A percentile compares a stretch with the other conserved stretches of the same genome.
Conservation (phyloP, 2,888 invertebrate genomes). For the Lithophane leautieri region DNA sequence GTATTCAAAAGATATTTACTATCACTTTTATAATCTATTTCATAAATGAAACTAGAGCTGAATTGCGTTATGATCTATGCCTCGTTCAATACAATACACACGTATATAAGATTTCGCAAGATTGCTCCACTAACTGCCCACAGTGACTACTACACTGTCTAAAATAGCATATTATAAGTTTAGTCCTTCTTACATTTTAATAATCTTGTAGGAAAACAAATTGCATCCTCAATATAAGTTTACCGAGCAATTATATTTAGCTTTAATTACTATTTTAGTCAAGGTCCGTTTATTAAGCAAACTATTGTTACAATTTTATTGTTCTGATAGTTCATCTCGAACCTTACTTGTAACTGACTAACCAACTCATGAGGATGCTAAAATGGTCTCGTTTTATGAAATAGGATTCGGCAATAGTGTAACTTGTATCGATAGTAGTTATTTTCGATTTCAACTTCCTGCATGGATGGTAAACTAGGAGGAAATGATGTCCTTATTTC, state of each 20-base stretch:
- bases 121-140: slow-evolving; percentile 52
- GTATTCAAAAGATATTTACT: slow-evolving; percentile 36
- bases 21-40: slow-evolving; percentile 55
- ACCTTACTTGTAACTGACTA: not conserved
- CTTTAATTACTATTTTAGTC: slow-evolving; percentile 54
- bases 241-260: slow-evolving; percentile 39
- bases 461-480: not conserved
- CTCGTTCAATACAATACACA: slow-evolving; percentile 61
- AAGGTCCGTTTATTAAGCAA: slow-evolving; percentile 54
- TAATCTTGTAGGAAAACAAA: slow-evolving; percentile 55
- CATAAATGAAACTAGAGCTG: slow-evolving; percentile 62
- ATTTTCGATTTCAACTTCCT: not conserved
- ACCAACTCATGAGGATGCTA: not conserved
- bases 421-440: not conserved
- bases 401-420: not conserved
- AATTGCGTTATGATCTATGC: slow-evolving; percentile 62
- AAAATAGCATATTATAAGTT: slow-evolving; percentile 22
- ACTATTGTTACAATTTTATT: slow-evolving; percentile 40
- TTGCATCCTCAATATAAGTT: slow-evolving; percentile 54
- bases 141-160: slow-evolving; percentile 31
- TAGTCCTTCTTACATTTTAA: slow-evolving; percentile 48
- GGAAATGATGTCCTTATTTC: slow-evolving; percentile 9
- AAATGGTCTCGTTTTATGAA: not conserved
- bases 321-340: slow-evolving; percentile 23
- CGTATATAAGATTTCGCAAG: slow-evolving; percentile 62